These are phyloP conservation scores for Phalangium opilio DNA, from an alignment of 2,888 invertebrate species.

Conservation along the genomic window DNA sequence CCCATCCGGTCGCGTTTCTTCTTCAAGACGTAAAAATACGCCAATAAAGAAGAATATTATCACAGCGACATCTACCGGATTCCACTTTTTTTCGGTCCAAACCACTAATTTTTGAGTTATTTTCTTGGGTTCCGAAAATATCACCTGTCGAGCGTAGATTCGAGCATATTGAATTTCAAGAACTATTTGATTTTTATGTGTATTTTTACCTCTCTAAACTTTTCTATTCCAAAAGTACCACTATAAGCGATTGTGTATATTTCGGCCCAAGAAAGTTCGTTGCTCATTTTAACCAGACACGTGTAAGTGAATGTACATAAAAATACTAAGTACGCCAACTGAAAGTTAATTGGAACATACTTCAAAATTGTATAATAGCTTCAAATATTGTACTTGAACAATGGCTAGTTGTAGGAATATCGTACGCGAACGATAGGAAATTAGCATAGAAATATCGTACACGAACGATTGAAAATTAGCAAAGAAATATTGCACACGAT, in stretches of 20 bases:
- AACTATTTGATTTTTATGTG: too few relatives aligned
- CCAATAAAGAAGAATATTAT: constrained; percentile 77
- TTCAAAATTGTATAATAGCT: too few relatives aligned
- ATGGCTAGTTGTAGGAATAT: too few relatives aligned
- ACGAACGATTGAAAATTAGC: too few relatives aligned
- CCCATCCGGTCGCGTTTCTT: constrained; percentile 45
- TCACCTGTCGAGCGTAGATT: constrained; percentile 24
- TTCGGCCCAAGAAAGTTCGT: constrained; percentile 68
- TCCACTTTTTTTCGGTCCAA: constrained; percentile 93
- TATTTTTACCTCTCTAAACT: constrained; percentile 61
- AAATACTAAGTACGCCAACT: constrained; percentile 89
- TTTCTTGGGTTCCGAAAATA: constrained; percentile 31
- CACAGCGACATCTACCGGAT: constrained; percentile 79
- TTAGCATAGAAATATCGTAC: too few relatives aligned
- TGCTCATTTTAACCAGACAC: constrained; percentile 69
- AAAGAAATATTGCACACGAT: too few relatives aligned
- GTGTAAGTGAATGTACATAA: constrained; percentile 78
- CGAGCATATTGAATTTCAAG: constrained; percentile 3
- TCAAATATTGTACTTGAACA: too few relatives aligned
- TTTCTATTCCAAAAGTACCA: constrained; percentile 76
- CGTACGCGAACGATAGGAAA: too few relatives aligned
- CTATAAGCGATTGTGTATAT: constrained; percentile 80
- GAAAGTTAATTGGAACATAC: constrained; percentile 32
- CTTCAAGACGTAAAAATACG: constrained; percentile 54
- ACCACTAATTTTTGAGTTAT: constrained; percentile 74